phyloP scores from a whole-genome alignment of 2,888 invertebrate species.

The Drosophila formosana region DNA sequence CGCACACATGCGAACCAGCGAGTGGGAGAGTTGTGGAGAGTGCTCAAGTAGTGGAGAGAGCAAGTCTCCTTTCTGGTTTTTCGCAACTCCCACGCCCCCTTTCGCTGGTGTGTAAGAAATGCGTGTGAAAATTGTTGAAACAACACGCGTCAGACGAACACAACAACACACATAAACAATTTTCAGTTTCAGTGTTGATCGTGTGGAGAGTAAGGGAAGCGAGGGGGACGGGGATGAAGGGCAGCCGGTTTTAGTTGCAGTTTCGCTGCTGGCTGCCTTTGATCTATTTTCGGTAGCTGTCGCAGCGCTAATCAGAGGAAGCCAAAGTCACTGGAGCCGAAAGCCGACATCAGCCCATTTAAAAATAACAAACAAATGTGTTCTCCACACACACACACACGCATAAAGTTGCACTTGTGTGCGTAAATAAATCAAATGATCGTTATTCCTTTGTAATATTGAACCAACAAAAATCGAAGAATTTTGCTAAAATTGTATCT shows the following conservation, averaged over 20 bases:
- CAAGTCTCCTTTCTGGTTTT: conserved; percentile 5
- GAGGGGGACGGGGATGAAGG: not conserved
- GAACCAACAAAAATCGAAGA: no score
- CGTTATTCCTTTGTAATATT: not conserved
- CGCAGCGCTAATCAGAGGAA: conserved; percentile 16
- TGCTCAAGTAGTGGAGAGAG: not conserved
- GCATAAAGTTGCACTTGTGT: not conserved
- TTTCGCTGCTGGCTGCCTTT: conserved; percentile 29
- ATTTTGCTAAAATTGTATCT: no score
- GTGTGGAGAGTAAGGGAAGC: not conserved
- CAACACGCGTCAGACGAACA: conserved; percentile 1
- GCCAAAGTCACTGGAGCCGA: conserved; percentile 13
- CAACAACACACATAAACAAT: not conserved
- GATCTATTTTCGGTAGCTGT: conserved; percentile 39
- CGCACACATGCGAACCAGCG: conserved; percentile 5
- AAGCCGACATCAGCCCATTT: conserved; percentile 24
- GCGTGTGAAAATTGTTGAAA: conserved; percentile 6
- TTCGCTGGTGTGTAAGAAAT: conserved; percentile 1
- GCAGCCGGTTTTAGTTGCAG: conserved; percentile 2
- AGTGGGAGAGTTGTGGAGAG: conserved; percentile 12
- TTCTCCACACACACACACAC: not conserved
- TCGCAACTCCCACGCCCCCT: not conserved
- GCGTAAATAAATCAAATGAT: conserved; percentile 1
- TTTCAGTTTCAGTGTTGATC: not conserved
- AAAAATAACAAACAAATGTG: conserved; percentile 32